phyloP scores from a whole-genome alignment of 2,797 vertebrate genomes.

The Malacoctenus gilli region DNA sequence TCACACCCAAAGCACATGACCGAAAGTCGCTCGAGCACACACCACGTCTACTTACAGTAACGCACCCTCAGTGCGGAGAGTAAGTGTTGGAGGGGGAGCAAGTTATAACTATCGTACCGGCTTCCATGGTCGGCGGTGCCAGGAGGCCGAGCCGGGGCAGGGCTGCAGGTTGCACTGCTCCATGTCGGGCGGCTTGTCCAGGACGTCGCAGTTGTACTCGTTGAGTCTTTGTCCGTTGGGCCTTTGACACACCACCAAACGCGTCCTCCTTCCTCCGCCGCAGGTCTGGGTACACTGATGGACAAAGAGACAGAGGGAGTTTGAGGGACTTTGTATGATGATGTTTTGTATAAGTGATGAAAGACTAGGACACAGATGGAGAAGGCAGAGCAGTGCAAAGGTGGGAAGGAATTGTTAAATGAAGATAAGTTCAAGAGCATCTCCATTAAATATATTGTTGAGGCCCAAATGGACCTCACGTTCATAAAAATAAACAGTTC shows the following conservation, averaged over 20 bases:
- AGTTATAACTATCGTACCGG: slow-evolving; percentile 90
- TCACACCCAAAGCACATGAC: slow-evolving; percentile 35
- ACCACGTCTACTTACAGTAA: slow-evolving; percentile 69
- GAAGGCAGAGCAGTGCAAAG: no score
- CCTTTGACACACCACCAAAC: slow-evolving; percentile 92
- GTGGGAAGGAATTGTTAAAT: no score
- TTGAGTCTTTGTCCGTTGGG: slow-evolving; percentile 86
- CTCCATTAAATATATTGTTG: no score
- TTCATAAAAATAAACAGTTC: no score
- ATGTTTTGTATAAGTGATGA: no score
- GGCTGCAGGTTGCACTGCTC: slow-evolving; percentile 88
- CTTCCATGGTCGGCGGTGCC: slow-evolving; percentile 94
- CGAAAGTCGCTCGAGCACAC: slow-evolving; percentile 59
- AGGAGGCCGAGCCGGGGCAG: slow-evolving; percentile 89
- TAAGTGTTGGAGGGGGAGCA: slow-evolving; percentile 35
- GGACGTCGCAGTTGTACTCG: slow-evolving; percentile 91
- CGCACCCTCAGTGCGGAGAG: slow-evolving; percentile 53
- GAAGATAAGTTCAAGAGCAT: no score
- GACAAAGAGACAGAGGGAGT: slow-evolving; percentile 6
- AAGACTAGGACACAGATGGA: no score
- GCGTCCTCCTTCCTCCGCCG: slow-evolving; percentile 89
- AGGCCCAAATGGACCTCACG: no score
- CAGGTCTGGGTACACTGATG: slow-evolving; percentile 92
- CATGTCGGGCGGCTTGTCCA: slow-evolving; percentile 88
- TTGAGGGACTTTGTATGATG: no score